Conservation (phyloP, 1,140 invertebrate genomes). For the Bombus confusus region DNA sequence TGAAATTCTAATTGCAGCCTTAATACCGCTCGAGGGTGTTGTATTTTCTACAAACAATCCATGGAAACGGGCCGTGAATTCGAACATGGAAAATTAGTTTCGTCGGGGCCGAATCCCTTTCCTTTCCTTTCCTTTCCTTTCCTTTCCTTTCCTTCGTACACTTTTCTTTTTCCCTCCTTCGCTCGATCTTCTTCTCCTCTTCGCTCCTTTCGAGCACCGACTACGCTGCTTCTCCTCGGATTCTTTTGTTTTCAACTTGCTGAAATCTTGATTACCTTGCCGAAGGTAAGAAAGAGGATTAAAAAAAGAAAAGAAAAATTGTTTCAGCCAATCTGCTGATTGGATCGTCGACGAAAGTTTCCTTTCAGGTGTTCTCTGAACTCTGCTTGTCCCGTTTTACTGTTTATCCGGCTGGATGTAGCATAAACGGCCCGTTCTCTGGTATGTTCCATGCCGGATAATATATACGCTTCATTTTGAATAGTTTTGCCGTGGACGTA, state of each 20-base stretch:
- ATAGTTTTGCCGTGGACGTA: conserved; percentile 3
- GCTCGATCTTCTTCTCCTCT: not conserved
- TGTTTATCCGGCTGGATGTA: not conserved
- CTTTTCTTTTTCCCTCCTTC: too few relatives aligned
- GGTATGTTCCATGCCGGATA: too few relatives aligned
- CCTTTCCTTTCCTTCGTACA: too few relatives aligned
- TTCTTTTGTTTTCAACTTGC: conserved; percentile 43
- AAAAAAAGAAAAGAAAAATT: not conserved
- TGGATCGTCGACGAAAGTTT: conserved; percentile 22
- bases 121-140: too few relatives aligned
- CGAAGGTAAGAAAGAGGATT: not conserved
- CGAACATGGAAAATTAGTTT: conserved; percentile 42
- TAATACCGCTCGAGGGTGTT: conserved; percentile 22
- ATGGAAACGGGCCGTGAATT: conserved; percentile 19
- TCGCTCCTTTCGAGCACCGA: not conserved
- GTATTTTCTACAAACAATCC: conserved; percentile 33
- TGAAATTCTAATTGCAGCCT: conserved; percentile 47
- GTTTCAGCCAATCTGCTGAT: conserved; percentile 38
- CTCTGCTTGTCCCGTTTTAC: not conserved
- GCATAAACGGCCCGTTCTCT: not conserved
- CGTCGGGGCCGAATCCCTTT: not conserved
- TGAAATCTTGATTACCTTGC: conserved; percentile 48
- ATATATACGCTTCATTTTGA: conserved; percentile 17
- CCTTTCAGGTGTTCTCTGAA: not conserved
- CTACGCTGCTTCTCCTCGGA: not conserved